Base-by-base conservation (phyloP, 2,113 vertebrate species). In the Excalfactoria chinensis region DNA sequence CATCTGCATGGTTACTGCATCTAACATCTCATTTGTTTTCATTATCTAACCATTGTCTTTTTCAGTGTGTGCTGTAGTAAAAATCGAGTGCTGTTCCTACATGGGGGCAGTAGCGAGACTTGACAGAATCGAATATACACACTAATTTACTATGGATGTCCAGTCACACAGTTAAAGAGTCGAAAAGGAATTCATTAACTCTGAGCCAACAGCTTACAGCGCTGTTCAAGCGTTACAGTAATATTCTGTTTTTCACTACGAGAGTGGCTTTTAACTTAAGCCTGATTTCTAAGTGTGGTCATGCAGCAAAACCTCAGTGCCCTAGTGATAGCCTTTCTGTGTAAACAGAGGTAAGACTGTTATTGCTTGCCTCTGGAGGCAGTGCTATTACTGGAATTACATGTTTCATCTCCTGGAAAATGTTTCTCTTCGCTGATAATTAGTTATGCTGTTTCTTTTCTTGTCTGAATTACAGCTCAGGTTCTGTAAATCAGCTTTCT, bases 1-100 rank as follows among this genome's bases (percentile, higher is more conserved):
- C 87, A 81, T 76, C 48, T 95, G 95, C 96, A 97, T 95, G 96
- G 58, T 90, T 77, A 63, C 44, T 68, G 43, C 86, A 88, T 82
- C 75, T 97, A 95, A 96, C 72, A 59, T 72, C 71, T 55, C 86
- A 81, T 89, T 67, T 60, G 30, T 79, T 69, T 56, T 86, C 80
- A 59, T 64, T 84, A 40, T 58, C 79, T 95, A 92, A 87, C 64
- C 2, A 0, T 4, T 37, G 25, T 41, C 75, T 75, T 81, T 84
- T 56, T 14, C 56, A 34, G 1, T 13, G 23, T 23, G 26, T 32
- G 30, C 21, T 11, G 55, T 20, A 40, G 59, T 58, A 40, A 58
- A 37, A 60, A 43, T 21, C 9, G 13, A 58, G 10, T 7, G 22
- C 35, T 81, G 30, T 35, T 66, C 22, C 37, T 16, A 19, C 30